These are phyloP conservation scores for Pelosia muscerda DNA, from an alignment of 2,888 invertebrate genomes.

Conservation along the genomic window DNA sequence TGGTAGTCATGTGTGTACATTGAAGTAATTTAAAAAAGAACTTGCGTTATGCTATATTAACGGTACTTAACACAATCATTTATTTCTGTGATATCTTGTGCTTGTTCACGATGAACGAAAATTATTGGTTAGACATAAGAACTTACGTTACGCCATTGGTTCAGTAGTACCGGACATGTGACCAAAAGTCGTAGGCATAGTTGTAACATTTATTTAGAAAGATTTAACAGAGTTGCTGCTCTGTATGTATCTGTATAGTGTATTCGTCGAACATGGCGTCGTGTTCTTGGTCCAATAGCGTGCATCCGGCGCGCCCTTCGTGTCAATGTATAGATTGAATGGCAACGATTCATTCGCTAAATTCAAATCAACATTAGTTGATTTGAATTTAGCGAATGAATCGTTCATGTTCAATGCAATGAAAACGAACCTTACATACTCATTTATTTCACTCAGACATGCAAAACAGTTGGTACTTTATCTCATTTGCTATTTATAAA, in stretches of 20 bases:
- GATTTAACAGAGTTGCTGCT: constrained; percentile 16
- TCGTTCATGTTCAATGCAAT: constrained; percentile 40
- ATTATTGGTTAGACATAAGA: too few relatives aligned
- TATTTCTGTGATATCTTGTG: too few relatives aligned
- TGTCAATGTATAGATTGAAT: constrained; percentile 46
- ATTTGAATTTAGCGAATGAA: constrained; percentile 49
- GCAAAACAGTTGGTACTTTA: not conserved
- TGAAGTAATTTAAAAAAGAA: too few relatives aligned
- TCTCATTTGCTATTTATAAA: too few relatives aligned
- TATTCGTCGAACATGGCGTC: constrained; percentile 46
- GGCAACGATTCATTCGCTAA: constrained; percentile 46
- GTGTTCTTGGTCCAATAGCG: constrained; percentile 48
- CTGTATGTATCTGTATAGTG: constrained; percentile 35
- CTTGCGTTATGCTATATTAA: too few relatives aligned
- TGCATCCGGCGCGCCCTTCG: constrained; percentile 49
- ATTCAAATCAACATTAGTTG: constrained; percentile 31
- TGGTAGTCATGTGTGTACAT: too few relatives aligned
- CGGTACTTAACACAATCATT: too few relatives aligned
- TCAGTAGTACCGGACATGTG: too few relatives aligned
- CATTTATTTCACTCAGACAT: constrained; percentile 19
- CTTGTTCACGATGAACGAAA: too few relatives aligned
- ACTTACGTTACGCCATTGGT: too few relatives aligned
- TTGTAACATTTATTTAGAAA: too few relatives aligned
- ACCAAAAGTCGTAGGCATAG: too few relatives aligned
- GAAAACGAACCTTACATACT: constrained; percentile 28